Percentiles rank a stretch among this genome's conserved stretches.
phyloP scores from a whole-genome alignment of 2,888 invertebrate genomes.

The Melanostoma scalare region DNA sequence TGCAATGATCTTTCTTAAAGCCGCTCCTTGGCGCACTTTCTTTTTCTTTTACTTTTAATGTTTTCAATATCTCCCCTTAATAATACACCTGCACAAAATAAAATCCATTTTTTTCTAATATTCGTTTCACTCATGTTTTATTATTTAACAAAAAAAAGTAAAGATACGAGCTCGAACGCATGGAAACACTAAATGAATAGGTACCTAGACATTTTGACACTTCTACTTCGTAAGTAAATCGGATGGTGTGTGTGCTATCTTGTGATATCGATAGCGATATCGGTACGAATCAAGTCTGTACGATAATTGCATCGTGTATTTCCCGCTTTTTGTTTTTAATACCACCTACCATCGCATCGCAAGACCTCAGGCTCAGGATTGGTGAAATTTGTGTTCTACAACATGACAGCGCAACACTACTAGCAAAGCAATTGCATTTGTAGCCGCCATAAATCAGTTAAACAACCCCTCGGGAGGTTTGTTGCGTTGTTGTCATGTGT shows the following conservation, averaged over 20 bases:
- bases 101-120: no score
- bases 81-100: neutral
- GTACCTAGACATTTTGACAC: no score
- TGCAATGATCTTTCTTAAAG: conserved; percentile 13
- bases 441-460: conserved; percentile 65
- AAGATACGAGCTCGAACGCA: neutral
- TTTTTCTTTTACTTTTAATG: conserved; percentile 14
- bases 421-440: conserved; percentile 69
- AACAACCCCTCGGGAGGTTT: conserved; percentile 54
- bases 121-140: conserved; percentile 9
- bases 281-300: no score
- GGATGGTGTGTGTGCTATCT: conserved; percentile 1
- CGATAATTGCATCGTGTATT: no score
- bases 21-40: conserved; percentile 21
- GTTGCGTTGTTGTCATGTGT: conserved; percentile 51
- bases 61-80: conserved; percentile 4
- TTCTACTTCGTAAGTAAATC: conserved; percentile 8
- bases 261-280: no score
- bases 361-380: conserved; percentile 33
- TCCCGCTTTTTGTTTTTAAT: neutral
- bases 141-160: conserved; percentile 9
- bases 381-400: conserved; percentile 20
- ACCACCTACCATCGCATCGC: conserved; percentile 35
- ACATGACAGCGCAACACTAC: conserved; percentile 31
- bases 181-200: conserved; percentile 4